A percentile compares a stretch with the other conserved stretches of the same genome.
These are phyloP conservation scores for Chamaea fasciata DNA, from an alignment of 2,113 vertebrate genomes.

Conservation along the genomic window DNA sequence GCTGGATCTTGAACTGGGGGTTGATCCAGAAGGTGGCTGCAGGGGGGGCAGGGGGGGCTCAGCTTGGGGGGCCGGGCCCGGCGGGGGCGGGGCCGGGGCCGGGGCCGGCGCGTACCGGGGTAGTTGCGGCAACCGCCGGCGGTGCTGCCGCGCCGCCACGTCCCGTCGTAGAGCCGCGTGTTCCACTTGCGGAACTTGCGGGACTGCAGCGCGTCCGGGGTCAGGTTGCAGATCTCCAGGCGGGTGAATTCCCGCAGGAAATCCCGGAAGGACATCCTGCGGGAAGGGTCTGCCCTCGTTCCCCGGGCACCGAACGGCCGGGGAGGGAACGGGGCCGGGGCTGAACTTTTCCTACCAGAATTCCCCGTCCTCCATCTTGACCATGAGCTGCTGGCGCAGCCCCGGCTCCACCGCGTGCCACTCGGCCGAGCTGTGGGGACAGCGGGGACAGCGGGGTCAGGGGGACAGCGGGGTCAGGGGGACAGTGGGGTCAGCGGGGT, in stretches of 20 bases:
- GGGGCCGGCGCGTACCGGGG: conserved; percentile 45
- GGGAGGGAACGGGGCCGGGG: neutral
- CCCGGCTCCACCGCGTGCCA: conserved; percentile 82
- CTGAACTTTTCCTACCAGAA: conserved; percentile 73
- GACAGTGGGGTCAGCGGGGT: too few relatives aligned
- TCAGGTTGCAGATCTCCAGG: conserved; percentile 96
- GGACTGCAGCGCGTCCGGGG: conserved; percentile 83
- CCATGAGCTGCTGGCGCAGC: conserved; percentile 71
- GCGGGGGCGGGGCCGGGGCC: too few relatives aligned
- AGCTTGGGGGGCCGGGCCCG: neutral
- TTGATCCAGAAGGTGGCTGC: conserved; percentile 96
- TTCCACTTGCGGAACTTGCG: conserved; percentile 85
- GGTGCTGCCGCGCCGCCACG: conserved; percentile 91
- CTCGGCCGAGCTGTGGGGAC: conserved; percentile 78
- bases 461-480: too few relatives aligned
- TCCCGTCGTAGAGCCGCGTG: conserved; percentile 81
- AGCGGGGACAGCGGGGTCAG: too few relatives aligned
- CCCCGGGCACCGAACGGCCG: accelerated
- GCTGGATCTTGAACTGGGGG: conserved; percentile 88
- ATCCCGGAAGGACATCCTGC: conserved; percentile 91
- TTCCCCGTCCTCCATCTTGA: conserved; percentile 91
- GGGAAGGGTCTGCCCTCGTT: accelerated
- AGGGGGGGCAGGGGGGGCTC: neutral
- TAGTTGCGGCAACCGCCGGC: conserved; percentile 92
- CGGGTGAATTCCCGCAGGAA: conserved; percentile 86